These are phyloP conservation scores for Psettodes erumei DNA, from an alignment of 2,113 vertebrate genomes.

Conservation along the genomic window DNA sequence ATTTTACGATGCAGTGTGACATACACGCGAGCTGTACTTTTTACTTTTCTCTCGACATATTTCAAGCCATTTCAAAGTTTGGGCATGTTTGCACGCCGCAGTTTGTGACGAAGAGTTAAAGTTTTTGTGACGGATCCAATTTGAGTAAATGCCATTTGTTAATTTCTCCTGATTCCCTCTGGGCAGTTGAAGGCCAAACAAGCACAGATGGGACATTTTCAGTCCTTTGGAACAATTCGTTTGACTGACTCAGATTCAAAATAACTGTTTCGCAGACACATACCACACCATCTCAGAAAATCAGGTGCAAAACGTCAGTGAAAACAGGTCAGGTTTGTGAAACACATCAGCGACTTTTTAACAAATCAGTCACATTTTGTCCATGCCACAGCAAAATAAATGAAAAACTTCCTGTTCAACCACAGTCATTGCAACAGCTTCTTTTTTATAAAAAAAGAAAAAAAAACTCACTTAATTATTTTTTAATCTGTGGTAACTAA, in stretches of 20 bases:
- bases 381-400: not conserved
- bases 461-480: too few relatives aligned
- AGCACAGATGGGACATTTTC: constrained; percentile 75
- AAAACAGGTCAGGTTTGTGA: not conserved
- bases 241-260: constrained; percentile 54
- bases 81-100: rapidly evolving
- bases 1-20: too few relatives aligned
- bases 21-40: too few relatives aligned
- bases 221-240: constrained; percentile 62
- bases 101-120: not conserved
- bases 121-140: constrained; percentile 33
- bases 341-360: not conserved
- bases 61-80: not conserved
- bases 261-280: constrained; percentile 62
- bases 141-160: constrained; percentile 69
- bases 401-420: not conserved
- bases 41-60: not conserved
- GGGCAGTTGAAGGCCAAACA: constrained; percentile 60
- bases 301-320: not conserved
- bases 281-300: constrained; percentile 18
- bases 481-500: not conserved
- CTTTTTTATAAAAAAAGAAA: too few relatives aligned
- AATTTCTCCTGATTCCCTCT: constrained; percentile 61
- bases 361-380: not conserved
- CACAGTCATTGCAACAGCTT: not conserved